Evolutionary conservation across 2,888 invertebrate genomes (phyloP), one percentile per base, ranked within the genome.

Genomic region (Amiota communis): DNA sequence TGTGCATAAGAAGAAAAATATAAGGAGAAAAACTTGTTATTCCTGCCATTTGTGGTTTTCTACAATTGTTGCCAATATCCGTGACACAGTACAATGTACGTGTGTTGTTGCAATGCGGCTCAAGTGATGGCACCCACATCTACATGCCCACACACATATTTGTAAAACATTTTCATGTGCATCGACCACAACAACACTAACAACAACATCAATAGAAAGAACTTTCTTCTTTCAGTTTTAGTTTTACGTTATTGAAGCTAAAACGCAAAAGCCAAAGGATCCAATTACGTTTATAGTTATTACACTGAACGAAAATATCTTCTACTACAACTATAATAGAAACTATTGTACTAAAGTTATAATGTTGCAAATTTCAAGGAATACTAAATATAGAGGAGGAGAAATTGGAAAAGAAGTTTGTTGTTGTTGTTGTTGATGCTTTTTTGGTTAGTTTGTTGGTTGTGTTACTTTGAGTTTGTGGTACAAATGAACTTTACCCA

Each of bases 41-140:
- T 82, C 76, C 76, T 79, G 84, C 77, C 83, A 87, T 87, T 84
- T 84, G 87, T 78, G 86, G 82, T 77, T 73, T 76, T 79, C 78
- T 82, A 79, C 86, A 87, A 85, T 87, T 87, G 86, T 81, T 82
- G 80, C 81, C 86, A 86, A 87, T 87, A 83, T 83, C 78, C 81
- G 78, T 72, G 64, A 11, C 59, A 17, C n/a, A n/a, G n/a, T n/a
- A n/a, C n/a, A 11, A 6, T 59, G 23, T 17, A 15, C 3, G 11
- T 59, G n/a, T 8, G 8, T 59, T 23, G 23, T 23, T 23, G 23
- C 23, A 23, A 23, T 23, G 23, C 23, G n/a, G n/a, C n/a, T n/a
- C n/a, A n/a, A n/a, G n/a, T 23, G 23, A 3, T 23, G 1, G 23
- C 23, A 23, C 23, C 23, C 23, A 23, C 23, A 23, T 23, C 1